Evolutionary conservation across 2,113 vertebrate genomes (phyloP), one percentile per base, ranked within the genome.

Genomic region (Equus quagga): DNA sequence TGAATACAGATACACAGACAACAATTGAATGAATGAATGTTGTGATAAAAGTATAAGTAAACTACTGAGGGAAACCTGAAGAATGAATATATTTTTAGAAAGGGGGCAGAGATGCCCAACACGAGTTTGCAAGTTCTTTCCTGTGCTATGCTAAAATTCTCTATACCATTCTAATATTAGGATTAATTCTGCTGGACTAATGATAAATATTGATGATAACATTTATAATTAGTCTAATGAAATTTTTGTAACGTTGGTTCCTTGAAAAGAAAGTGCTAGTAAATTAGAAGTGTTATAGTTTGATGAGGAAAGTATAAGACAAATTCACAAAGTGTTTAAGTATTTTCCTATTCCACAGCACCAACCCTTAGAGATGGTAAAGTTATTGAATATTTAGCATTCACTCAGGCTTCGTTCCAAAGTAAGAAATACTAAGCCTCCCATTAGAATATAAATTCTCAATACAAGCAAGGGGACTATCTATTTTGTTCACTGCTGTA

Each of bases 371-470:
- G 72, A 87, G 24, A 64, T 56, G 33, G 13, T 19, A 3, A n/a
- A n/a, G 11, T 36, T 82, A 89, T 23, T 67, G 31, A 65, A 46
- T 21, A 76, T 49, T 81, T 81, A 89, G 60, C 11, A 85, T 60
- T 93, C 41, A 65, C 11, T 91, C n/a, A 84, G 36, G 0, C 54
- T 94, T 96, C 49, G 54, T 65, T 87, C 76, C 36, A 73, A 82
- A 84, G 33, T 51, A 93, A 91, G 33, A 89, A 84, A 85, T 31
- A 44, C 6, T 44, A 84, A 87, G 64, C 5, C 54, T 72, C 41
- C 24, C 58, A 64, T 76, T 65, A 88, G 17, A 91, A 49, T 79
- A 41, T 44, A 81, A 84, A 70, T 12, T 88, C 26, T 62, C 19
- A 76, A 17, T 91, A 41, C 60, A 88, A 85, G 31, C 60, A 78